A percentile compares a stretch with the other conserved stretches of the same genome.
Conservation (phyloP, 2,888 invertebrate genomes). For the Sarcophaga subvicina region DNA sequence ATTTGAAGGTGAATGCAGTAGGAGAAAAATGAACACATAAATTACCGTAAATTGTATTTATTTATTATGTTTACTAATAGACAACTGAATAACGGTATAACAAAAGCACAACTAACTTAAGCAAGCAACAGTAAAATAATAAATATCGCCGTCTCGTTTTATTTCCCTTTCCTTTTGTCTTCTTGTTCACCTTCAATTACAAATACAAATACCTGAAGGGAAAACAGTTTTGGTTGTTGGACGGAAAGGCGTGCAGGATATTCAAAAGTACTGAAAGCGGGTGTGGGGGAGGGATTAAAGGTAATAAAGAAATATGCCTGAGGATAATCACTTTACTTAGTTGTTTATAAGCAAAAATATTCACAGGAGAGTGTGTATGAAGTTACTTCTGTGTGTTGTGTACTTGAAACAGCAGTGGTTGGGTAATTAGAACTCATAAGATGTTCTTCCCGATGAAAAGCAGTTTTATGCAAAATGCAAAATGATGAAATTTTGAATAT, state of each 20-base stretch:
- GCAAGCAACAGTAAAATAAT: constrained; percentile 45
- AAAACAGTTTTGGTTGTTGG: not conserved
- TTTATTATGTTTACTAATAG: constrained; percentile 68
- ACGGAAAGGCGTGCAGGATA: not conserved
- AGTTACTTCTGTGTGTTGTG: not conserved
- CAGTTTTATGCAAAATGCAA: no score
- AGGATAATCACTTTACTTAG: constrained; percentile 65
- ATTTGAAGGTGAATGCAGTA: constrained; percentile 64
- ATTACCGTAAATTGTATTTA: constrained; percentile 68
- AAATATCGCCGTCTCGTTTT: constrained; percentile 21
- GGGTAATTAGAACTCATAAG: not conserved
- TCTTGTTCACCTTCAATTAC: not conserved
- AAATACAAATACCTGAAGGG: not conserved
- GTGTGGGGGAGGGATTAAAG: constrained; percentile 24
- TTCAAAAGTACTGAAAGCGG: not conserved
- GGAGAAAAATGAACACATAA: constrained; percentile 66
- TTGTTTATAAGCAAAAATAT: constrained; percentile 35
- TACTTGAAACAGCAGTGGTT: not conserved
- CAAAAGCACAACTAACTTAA: constrained; percentile 5
- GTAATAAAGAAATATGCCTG: constrained; percentile 64
- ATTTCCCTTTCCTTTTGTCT: not conserved
- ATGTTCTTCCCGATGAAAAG: no score
- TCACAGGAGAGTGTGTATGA: not conserved
- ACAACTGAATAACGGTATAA: constrained; percentile 53
- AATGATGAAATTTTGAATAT: no score